Conservation (phyloP, 2,888 invertebrate species). For the Acanthopleura granulata region DNA sequence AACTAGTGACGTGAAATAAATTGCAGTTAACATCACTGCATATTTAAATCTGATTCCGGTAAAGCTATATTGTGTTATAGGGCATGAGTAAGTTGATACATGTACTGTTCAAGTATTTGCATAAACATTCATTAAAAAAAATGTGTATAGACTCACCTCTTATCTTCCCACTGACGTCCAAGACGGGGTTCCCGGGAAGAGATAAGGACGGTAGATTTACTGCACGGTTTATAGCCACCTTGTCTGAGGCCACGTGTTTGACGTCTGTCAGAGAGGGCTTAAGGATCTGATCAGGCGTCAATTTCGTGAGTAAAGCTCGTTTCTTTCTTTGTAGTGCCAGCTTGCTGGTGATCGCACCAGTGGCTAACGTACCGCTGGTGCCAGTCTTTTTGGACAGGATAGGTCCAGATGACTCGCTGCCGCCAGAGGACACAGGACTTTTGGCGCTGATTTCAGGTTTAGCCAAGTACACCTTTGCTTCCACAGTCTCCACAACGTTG, state of each 20-base stretch:
- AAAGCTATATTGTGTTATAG: too few species aligned
- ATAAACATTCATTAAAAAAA: too few species aligned
- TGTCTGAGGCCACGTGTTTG: background rate
- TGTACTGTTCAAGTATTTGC: too few species aligned
- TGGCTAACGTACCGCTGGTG: background rate
- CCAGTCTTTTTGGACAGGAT: too few species aligned
- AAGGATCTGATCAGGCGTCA: background rate
- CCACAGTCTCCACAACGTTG: background rate
- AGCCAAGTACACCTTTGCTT: background rate
- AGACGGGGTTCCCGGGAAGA: background rate
- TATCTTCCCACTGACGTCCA: constrained; percentile 5
- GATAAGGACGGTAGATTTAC: background rate
- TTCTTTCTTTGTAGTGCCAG: background rate
- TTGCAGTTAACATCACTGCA: too few species aligned
- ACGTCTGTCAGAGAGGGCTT: background rate
- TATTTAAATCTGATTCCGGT: too few species aligned
- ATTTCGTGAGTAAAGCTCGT: background rate
- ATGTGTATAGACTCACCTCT: constrained; percentile 8
- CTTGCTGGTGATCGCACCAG: background rate
- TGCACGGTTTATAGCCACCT: background rate
- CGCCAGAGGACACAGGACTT: too few species aligned
- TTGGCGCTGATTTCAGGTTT: too few species aligned
- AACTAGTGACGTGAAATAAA: too few species aligned
- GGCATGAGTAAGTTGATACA: too few species aligned
- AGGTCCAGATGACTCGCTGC: too few species aligned